phyloP scores from a whole-genome alignment of 2,888 invertebrate genomes.

The Flexamia atlantica region DNA sequence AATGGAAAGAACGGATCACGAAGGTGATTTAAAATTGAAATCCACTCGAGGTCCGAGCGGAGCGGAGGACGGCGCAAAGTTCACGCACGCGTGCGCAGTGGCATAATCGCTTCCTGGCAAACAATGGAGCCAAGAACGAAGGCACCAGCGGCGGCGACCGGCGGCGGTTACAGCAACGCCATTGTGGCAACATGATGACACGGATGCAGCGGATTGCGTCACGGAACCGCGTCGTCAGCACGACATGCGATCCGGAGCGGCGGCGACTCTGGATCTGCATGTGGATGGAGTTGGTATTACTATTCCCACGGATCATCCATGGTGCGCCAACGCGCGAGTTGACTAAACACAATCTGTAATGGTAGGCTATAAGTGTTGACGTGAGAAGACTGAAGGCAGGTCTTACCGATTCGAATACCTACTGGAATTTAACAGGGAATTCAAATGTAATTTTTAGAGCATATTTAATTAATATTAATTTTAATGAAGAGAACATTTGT shows the following conservation, averaged over 20 bases:
- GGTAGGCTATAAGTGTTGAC: too few relatives aligned
- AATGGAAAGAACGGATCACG: slow-evolving; percentile 7
- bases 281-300: too few relatives aligned
- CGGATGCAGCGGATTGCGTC: not conserved
- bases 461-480: too few relatives aligned
- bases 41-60: not conserved
- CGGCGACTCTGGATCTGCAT: not conserved
- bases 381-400: too few relatives aligned
- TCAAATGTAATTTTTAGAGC: too few relatives aligned
- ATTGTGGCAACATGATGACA: slow-evolving; percentile 7
- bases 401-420: too few relatives aligned
- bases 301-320: too few relatives aligned
- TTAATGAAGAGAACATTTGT: too few relatives aligned
- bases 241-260: not conserved
- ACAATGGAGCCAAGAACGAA: not conserved
- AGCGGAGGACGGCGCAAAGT: not conserved
- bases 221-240: not conserved
- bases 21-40: slow-evolving; percentile 12
- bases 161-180: not conserved
- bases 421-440: too few relatives aligned
- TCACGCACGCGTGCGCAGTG: slow-evolving; percentile 30
- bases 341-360: too few relatives aligned
- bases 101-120: slow-evolving; percentile 31
- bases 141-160: not conserved
- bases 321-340: too few relatives aligned